Evolutionary conservation across 1,140 invertebrate species (phyloP), one percentile per base, ranked within the genome.

Genomic region (Trigoniulus corallinus): DNA sequence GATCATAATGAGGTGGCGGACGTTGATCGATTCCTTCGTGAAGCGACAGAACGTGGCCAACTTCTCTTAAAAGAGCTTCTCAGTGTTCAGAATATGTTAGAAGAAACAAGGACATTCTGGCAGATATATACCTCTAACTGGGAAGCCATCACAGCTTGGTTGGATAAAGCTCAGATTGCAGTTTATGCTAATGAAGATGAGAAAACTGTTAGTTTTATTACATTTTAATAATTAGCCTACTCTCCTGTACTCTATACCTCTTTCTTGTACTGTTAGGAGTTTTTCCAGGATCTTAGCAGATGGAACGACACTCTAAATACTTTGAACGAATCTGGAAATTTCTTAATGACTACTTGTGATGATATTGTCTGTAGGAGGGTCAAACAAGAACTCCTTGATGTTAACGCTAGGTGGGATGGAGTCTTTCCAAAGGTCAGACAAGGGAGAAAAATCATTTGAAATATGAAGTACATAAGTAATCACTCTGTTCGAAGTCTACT

Each of bases 91-190:
- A 87, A 81, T 56, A 88, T 88, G 62, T 66, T 93, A 0, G 85
- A 92, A 66, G 85, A 93, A 67, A 81, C 89, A 0, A 75, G 89
- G 3, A 75, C 79, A 1, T 83, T 88, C 62, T 96, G 91, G 91
- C 75, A 81, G 59, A 74, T 78, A 42, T 95, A 87, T 80, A 81
- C 76, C 41, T 65, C 73, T 0, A 64, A 82, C 54, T 74, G 79
- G 0, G 75, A 80, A 43, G 77, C 82, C 53, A 80, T 95, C 54
- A 78, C 81, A 41, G 64, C 70, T 1, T 95, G 89, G 88, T 61
- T 97, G 3, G 69, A 73, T 47, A 73, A 76, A 58, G 88, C 88
- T 0, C 80, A 91, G 58, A 71, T 78, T 29, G 83, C 84, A 61
- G 58, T 88, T 1, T 71, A 76, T 43, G 70, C 80, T 2, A 73